phyloP scores from a whole-genome alignment of 1,140 invertebrate species.

The Hypothenemus hampei region DNA sequence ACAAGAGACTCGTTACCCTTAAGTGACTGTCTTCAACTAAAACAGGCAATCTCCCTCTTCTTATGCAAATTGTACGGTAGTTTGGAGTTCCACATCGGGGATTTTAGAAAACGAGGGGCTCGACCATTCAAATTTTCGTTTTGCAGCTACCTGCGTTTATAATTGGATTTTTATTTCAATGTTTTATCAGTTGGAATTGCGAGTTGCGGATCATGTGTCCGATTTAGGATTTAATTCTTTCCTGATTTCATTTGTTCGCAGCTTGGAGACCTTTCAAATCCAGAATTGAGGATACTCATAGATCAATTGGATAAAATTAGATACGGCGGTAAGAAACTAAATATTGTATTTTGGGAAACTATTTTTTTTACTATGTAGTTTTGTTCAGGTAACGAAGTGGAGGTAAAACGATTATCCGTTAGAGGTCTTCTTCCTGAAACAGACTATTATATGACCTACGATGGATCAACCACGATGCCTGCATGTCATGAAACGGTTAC shows the following conservation, averaged over 20 bases:
- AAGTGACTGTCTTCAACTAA: constrained; percentile 14
- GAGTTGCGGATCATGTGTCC: no score
- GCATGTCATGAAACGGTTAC: constrained; percentile 90
- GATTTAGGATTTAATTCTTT: no score
- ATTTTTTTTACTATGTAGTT: neutral
- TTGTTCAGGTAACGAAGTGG: constrained; percentile 67
- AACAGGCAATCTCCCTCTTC: constrained; percentile 11
- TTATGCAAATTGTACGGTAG: constrained; percentile 22
- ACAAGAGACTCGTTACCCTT: constrained; percentile 18
- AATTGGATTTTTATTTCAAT: no score
- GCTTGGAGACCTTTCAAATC: constrained; percentile 80
- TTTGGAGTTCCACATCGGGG: constrained; percentile 10
- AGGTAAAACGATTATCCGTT: constrained; percentile 76
- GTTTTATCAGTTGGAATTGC: no score
- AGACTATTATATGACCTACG: constrained; percentile 95
- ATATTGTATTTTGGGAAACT: neutral
- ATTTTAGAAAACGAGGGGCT: no score
- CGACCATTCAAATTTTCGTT: no score
- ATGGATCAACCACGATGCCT: constrained; percentile 92
- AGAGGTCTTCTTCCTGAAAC: constrained; percentile 84
- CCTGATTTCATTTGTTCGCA: constrained; percentile 48
- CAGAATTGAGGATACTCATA: constrained; percentile 78
- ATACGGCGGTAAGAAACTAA: constrained; percentile 66
- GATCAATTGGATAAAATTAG: constrained; percentile 83
- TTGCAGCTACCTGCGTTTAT: no score